phyloP scores from a whole-genome alignment of 2,888 invertebrate species.

The Saturnia japonica region DNA sequence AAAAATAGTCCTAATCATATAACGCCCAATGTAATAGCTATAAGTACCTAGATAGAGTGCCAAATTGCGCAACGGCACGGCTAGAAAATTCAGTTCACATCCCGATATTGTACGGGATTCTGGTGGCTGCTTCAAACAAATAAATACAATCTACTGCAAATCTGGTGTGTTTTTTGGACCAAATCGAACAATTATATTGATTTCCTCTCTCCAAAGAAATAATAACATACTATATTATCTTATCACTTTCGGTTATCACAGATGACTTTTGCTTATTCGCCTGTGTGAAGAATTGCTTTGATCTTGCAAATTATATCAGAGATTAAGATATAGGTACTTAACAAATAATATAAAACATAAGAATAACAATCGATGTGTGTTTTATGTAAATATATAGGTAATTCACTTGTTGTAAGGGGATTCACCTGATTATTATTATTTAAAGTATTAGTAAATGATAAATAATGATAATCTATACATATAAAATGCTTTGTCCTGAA shows the following conservation, averaged over 20 bases:
- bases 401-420: neutral
- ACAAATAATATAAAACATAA: conserved; percentile 3
- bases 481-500: too few relatives aligned
- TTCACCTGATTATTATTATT: neutral
- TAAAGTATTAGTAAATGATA: neutral
- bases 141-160: too few relatives aligned
- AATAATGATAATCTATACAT: neutral
- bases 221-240: conserved; percentile 21
- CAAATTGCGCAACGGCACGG: too few relatives aligned
- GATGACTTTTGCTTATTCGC: conserved; percentile 22
- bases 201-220: conserved; percentile 23
- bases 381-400: neutral
- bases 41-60: too few relatives aligned
- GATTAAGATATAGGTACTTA: conserved; percentile 31
- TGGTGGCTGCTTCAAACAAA: too few relatives aligned
- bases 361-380: neutral
- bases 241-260: conserved; percentile 30
- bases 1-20: too few relatives aligned
- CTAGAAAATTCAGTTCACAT: too few relatives aligned
- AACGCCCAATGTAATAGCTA: too few relatives aligned
- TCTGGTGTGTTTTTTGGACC: too few relatives aligned
- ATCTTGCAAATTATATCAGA: conserved; percentile 44
- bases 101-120: too few relatives aligned
- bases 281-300: conserved; percentile 48
- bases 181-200: too few relatives aligned